These are phyloP conservation scores for Tridacna gigas DNA, from an alignment of 2,888 invertebrate species.

Conservation along the genomic window DNA sequence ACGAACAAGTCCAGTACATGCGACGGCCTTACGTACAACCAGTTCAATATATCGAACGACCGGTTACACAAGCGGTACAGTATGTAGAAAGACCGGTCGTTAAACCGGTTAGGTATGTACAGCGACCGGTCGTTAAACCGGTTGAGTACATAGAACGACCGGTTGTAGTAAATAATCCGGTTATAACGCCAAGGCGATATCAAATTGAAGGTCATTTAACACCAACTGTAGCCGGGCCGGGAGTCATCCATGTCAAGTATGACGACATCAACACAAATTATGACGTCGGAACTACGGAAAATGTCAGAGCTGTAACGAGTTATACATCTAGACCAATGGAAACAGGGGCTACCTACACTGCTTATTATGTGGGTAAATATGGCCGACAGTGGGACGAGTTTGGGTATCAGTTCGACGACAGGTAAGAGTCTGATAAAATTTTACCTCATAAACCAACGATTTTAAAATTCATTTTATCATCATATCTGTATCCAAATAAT, in stretches of 20 bases:
- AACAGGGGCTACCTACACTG: slow-evolving; percentile 4
- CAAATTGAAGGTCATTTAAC: slow-evolving; percentile 9
- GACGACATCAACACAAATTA: slow-evolving; percentile 7
- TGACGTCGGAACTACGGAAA: background rate
- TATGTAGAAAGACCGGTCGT: background rate
- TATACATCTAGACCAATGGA: background rate
- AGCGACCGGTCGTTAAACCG: background rate
- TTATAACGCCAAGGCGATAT: slow-evolving; percentile 3
- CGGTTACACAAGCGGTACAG: background rate
- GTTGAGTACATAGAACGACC: slow-evolving; percentile 18
- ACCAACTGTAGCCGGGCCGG: background rate
- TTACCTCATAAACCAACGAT: background rate
- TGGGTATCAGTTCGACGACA: background rate
- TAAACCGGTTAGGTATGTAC: background rate
- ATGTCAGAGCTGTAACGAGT: slow-evolving; percentile 9
- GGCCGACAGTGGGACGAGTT: background rate
- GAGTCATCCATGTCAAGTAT: slow-evolving; percentile 16
- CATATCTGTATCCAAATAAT: too few species aligned
- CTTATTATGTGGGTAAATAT: slow-evolving; percentile 7
- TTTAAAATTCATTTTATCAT: background rate
- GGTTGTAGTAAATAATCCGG: slow-evolving; percentile 5
- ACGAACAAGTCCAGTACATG: background rate
- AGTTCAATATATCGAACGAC: background rate
- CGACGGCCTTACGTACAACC: background rate
- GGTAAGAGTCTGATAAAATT: background rate